A percentile compares a stretch with the other conserved stretches of the same genome.
These are phyloP conservation scores for Scatophagus argus DNA, from an alignment of 2,113 vertebrate species.

Conservation along the genomic window DNA sequence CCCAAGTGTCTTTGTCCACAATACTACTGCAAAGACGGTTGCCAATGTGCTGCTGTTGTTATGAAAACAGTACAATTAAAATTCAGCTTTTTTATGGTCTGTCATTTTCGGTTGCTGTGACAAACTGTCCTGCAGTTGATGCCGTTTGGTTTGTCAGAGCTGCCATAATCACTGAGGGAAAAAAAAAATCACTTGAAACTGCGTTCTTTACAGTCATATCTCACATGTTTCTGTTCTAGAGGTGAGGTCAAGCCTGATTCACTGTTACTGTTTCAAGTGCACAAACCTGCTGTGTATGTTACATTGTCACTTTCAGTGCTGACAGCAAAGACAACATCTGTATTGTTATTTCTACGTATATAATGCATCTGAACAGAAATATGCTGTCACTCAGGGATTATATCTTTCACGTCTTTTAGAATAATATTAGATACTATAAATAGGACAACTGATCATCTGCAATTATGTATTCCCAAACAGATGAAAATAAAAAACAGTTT, in stretches of 20 bases:
- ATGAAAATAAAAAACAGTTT: neutral
- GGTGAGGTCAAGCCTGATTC: neutral
- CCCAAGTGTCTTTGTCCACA: neutral
- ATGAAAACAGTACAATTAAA: conserved; percentile 4
- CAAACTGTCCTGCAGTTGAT: conserved; percentile 6
- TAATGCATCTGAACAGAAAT: neutral
- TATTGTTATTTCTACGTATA: neutral
- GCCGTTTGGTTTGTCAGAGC: conserved; percentile 11
- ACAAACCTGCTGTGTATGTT: neutral
- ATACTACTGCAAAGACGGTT: neutral
- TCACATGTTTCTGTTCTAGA: neutral
- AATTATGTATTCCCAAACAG: neutral
- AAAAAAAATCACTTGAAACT: neutral
- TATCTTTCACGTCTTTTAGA: neutral
- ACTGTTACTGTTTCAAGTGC: neutral
- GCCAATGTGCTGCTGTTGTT: conserved; percentile 2
- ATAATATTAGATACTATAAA: neutral
- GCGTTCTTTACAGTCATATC: neutral
- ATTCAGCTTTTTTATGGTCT: neutral
- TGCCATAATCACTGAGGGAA: neutral
- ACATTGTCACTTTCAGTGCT: neutral
- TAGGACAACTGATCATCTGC: neutral
- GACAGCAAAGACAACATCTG: neutral
- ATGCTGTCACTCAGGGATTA: neutral
- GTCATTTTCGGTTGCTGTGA: conserved; percentile 14